Base-by-base conservation (phyloP, 2,113 vertebrate genomes). In the Mirza zaza region DNA sequence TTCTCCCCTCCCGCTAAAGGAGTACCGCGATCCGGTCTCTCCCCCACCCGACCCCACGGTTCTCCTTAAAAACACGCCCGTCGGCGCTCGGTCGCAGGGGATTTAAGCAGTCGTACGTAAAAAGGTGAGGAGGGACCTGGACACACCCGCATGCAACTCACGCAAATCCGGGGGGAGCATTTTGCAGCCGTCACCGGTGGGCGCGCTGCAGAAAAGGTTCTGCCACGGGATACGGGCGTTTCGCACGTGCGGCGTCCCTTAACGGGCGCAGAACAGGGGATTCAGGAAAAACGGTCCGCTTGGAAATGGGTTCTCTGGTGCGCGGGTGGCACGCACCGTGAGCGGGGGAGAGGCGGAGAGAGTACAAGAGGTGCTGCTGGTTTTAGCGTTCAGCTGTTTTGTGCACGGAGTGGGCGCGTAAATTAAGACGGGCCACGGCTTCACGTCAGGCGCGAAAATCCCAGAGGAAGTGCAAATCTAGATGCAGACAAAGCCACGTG, bases 281-380 rank as follows among this genome's bases (percentile, higher is more conserved):
- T 1, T 9, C 0, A 3, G 27, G 42, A 42, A 1, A 2, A 15
- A 34, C 34, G 50, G 4, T 20, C 0, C 71, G 1, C 4, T 0
- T 32, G 61, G 18, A 32, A 23, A 7, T 1, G 0, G 5, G 1
- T 4, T 14, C 8, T 8, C 9, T 14, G 7, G 10, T 6, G 9
- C 6, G 8, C 0, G 45, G 45, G 0, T 3, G 23, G 11, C 3
- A 1, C 5, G 0, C 5, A 5, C n/a, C 0, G 1, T 20, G 0
- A 0, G 2, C 5, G 25, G 8, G 8, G 42, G 4, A 1, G 5
- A 20, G 18, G 14, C 0, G 32, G 0, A 3, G 48, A n/a, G 0
- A 0, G 3, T 0, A 8, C 27, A 8, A 0, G 2, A 4, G 0
- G 0, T 15, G 11, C 20, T 4, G 59, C 11, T 63, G 59, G 59